Evolutionary conservation across 1,140 invertebrate species (phyloP).

Genomic region (Mactra quadrangularis): DNA sequence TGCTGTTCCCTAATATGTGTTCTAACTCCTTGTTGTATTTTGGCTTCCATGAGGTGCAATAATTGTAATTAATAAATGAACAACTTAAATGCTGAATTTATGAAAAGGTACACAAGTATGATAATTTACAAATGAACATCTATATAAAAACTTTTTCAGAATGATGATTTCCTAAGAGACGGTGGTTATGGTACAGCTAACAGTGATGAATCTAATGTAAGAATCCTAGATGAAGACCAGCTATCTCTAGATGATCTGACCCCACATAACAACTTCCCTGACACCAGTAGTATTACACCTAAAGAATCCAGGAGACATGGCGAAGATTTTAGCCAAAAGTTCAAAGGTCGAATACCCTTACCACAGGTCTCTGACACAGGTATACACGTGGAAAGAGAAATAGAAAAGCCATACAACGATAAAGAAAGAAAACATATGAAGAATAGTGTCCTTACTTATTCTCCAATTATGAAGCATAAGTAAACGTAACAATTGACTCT

Average conservation of each 20-base stretch:
- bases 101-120: no score
- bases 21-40: no score
- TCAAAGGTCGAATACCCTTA: conserved; percentile 15
- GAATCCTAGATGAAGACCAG: conserved; percentile 12
- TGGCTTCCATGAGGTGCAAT: no score
- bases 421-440: conserved; percentile 16
- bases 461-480: conserved; percentile 10
- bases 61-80: no score
- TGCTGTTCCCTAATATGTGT: no score
- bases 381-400: neutral
- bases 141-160: no score
- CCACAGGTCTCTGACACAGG: conserved; percentile 5
- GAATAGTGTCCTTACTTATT: conserved; percentile 29
- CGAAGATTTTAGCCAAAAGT: conserved; percentile 16
- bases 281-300: neutral
- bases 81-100: no score
- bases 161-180: conserved; percentile 9
- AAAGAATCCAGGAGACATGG: conserved; percentile 2
- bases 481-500: no score
- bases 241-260: conserved; percentile 14
- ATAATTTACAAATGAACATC: no score
- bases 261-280: neutral
- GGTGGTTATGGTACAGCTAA: conserved; percentile 46
- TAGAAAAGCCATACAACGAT: conserved; percentile 10
- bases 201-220: conserved; percentile 26